A percentile compares a stretch with the other conserved stretches of the same genome.
Evolutionary conservation across 2,797 vertebrate genomes (phyloP).

Genomic region (Poecile montanus): DNA sequence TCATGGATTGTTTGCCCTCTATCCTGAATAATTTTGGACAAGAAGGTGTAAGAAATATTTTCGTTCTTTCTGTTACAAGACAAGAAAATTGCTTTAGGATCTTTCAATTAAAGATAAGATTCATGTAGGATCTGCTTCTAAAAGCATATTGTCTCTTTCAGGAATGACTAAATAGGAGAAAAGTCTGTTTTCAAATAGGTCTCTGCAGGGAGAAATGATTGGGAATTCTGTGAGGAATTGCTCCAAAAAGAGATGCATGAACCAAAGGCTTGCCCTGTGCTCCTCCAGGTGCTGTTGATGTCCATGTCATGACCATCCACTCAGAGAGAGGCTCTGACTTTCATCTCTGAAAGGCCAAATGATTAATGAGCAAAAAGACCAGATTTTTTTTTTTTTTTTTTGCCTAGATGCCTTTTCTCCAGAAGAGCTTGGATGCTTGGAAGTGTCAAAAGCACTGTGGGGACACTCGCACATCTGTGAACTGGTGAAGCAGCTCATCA

Average conservation of each 20-base stretch:
- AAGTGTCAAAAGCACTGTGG: not conserved
- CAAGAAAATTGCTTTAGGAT: not conserved
- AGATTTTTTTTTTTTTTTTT: not conserved
- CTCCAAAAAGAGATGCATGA: not conserved
- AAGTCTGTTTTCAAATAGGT: not conserved
- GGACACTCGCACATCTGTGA: not conserved
- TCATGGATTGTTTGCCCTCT: not conserved
- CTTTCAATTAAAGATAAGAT: not conserved
- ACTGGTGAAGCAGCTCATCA: not conserved
- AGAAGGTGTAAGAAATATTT: constrained; percentile 9
- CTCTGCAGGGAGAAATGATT: not conserved
- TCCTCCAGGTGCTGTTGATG: not conserved
- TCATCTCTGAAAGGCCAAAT: not conserved
- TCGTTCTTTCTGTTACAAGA: constrained; percentile 10
- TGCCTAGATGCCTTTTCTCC: not conserved
- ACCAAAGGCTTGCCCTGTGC: not conserved
- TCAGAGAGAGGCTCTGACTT: not conserved
- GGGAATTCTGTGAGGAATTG: not conserved
- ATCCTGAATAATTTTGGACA: not conserved
- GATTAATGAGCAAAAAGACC: not conserved
- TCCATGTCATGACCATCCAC: not conserved
- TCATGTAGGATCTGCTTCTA: not conserved
- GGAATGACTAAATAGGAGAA: not conserved
- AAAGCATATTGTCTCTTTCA: not conserved
- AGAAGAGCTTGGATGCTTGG: not conserved